Evolutionary conservation across 2,113 vertebrate genomes (phyloP), one percentile per base, ranked within the genome.

Genomic region (Salvelinus fontinalis): DNA sequence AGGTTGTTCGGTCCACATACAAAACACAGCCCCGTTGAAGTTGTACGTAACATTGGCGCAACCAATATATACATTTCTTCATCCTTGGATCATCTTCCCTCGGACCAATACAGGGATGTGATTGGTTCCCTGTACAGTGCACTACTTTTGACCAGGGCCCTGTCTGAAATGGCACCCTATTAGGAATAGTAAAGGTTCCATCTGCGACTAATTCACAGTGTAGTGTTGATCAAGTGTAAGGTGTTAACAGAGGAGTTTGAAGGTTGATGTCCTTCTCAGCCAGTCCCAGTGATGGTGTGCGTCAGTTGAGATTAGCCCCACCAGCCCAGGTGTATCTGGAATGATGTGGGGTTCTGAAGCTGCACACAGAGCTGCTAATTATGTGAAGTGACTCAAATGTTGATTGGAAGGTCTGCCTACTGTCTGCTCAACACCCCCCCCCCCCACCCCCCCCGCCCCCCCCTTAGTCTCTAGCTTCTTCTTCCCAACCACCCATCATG

Each of bases 331-430:
- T 77, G 77, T 68, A 9, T 39, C 64, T 26, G 13, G 73, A 83
- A 24, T 89, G 22, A 62, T 84, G 66, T 75, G 86, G 75, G 79
- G 75, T 72, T 85, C 9, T 80, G 9, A 51, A 2, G 18, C 44
- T 79, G 84, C 75, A 34, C 18, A 76, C 79, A 6, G 72, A 7
- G 75, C 44, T 84, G 84, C 67, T 87, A 81, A 86, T 91, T 89
- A 92, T 82, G 71, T 76, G 76, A 85, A 84, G 77, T 93, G 92
- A 94, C 93, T 93, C 89, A 93, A 93, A 94, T 93, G 92, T 92
- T 94, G 93, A 93, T 84, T 87, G 88, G 80, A 78, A 74, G 16
- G 81, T 71, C 76, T 75, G 29, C 77, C 75, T 70, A n/a, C 57
- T 70, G 3, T 39, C 34, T 49, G 59, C 29, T 67, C 67, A 20